A percentile compares a stretch with the other conserved stretches of the same genome.
Evolutionary conservation across 2,113 vertebrate genomes (phyloP).

Genomic region (Galeopterus variegatus): DNA sequence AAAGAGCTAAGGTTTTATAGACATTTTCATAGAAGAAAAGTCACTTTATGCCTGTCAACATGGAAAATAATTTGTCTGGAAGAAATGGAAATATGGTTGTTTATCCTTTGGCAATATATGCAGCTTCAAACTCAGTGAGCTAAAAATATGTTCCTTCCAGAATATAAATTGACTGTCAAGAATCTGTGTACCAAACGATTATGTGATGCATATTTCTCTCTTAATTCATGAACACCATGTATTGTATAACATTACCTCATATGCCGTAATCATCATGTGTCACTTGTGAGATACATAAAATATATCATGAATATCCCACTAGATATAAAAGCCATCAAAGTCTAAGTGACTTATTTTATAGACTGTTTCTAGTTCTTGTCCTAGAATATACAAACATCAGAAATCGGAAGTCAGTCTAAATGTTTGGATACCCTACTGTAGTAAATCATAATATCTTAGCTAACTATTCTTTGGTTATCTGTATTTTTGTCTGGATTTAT

Average conservation of each 20-base stretch:
- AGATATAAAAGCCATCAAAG: constrained; percentile 78
- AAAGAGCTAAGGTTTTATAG: not conserved
- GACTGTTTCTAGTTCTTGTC: constrained; percentile 81
- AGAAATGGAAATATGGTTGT: constrained; percentile 35
- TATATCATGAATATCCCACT: constrained; percentile 80
- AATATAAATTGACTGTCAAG: constrained; percentile 74
- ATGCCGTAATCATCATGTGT: constrained; percentile 83
- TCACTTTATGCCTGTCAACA: constrained; percentile 4
- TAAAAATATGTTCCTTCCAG: constrained; percentile 70
- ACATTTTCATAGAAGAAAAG: not conserved
- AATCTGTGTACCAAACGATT: constrained; percentile 79
- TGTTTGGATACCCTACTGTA: constrained; percentile 40
- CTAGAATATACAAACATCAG: constrained; percentile 69
- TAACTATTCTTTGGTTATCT: constrained; percentile 60
- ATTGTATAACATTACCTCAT: constrained; percentile 88
- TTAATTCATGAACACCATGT: constrained; percentile 83
- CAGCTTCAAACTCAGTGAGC: constrained; percentile 52
- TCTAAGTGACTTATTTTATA: constrained; percentile 83
- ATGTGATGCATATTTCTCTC: constrained; percentile 81
- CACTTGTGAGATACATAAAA: constrained; percentile 83
- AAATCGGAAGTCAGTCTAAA: constrained; percentile 60
- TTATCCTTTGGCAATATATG: constrained; percentile 65
- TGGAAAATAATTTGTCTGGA: constrained; percentile 54
- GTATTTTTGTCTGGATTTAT: constrained; percentile 31
- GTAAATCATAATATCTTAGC: constrained; percentile 35